These are phyloP conservation scores for Cygnus buccinator DNA, from an alignment of 2,113 vertebrate species.

Conservation along the genomic window DNA sequence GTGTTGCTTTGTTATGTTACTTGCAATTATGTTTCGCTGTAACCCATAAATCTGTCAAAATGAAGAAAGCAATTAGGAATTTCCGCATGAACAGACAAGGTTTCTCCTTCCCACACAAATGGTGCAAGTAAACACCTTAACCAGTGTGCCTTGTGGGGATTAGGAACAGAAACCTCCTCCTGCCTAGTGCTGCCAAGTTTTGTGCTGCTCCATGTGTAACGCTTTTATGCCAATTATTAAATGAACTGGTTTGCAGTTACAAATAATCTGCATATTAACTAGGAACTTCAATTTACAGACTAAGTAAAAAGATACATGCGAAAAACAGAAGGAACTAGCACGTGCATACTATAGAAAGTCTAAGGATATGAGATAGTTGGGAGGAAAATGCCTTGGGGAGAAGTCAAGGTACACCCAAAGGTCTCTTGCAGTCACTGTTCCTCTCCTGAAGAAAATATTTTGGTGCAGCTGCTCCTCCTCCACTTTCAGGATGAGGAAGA, in stretches of 20 bases:
- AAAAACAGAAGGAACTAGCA: not conserved
- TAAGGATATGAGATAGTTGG: not conserved
- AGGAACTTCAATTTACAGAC: not conserved
- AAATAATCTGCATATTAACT: conserved; percentile 30
- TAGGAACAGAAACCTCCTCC: not conserved
- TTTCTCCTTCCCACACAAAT: conserved; percentile 50
- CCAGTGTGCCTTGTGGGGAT: not conserved
- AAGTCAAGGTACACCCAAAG: not conserved
- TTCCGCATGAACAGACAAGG: conserved; percentile 31
- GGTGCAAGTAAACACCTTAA: conserved; percentile 13
- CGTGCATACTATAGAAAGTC: not conserved
- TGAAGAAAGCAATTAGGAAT: conserved; percentile 51
- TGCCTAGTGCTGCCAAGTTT: conserved; percentile 28
- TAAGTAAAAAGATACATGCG: not conserved
- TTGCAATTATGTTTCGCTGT: conserved; percentile 26
- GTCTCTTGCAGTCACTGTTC: not conserved
- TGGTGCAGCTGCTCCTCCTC: not conserved
- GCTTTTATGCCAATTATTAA: conserved; percentile 41
- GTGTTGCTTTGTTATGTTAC: conserved; percentile 20
- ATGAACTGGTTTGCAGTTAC: not conserved
- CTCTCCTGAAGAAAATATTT: not conserved
- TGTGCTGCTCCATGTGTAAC: conserved; percentile 10
- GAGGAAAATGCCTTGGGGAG: not conserved
- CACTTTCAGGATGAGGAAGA: not conserved
- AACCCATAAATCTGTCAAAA: conserved; percentile 57